These are phyloP conservation scores for Drosophila macrothrix DNA, from an alignment of 2,888 invertebrate genomes.

Conservation along the genomic window DNA sequence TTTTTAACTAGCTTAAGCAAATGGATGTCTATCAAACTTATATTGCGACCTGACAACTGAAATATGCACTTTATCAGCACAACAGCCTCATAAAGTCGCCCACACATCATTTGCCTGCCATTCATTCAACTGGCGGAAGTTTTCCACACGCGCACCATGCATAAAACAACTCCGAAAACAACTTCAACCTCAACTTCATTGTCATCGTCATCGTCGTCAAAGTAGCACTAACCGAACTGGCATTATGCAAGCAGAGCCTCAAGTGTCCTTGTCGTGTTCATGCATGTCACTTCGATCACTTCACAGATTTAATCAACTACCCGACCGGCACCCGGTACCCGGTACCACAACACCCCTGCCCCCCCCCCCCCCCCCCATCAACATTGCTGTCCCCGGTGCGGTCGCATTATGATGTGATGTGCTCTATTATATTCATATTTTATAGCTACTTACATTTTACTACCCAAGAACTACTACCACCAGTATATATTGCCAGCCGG, in stretches of 20 bases:
- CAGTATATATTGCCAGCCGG: conserved; percentile 8
- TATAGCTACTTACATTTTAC: conserved; percentile 75
- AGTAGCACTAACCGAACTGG: conserved; percentile 45
- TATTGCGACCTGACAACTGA: neutral
- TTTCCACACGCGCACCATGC: conserved; percentile 49
- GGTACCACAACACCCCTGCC: neutral
- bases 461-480: conserved; percentile 31
- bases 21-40: neutral
- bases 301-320: conserved; percentile 69
- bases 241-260: conserved; percentile 61
- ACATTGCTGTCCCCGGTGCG: conserved; percentile 50
- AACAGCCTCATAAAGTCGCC: conserved; percentile 44
- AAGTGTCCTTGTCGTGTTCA: conserved; percentile 63
- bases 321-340: neutral
- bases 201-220: conserved; percentile 48
- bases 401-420: conserved; percentile 71
- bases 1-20: neutral
- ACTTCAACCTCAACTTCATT: conserved; percentile 33
- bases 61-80: conserved; percentile 36
- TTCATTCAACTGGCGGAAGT: conserved; percentile 52
- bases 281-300: conserved; percentile 71
- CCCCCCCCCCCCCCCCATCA: neutral
- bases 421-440: conserved; percentile 75
- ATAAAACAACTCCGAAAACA: conserved; percentile 40
- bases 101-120: conserved; percentile 39